These are phyloP conservation scores for Brachionus rubens DNA, from an alignment of 1,140 invertebrate genomes.

Conservation along the genomic window DNA sequence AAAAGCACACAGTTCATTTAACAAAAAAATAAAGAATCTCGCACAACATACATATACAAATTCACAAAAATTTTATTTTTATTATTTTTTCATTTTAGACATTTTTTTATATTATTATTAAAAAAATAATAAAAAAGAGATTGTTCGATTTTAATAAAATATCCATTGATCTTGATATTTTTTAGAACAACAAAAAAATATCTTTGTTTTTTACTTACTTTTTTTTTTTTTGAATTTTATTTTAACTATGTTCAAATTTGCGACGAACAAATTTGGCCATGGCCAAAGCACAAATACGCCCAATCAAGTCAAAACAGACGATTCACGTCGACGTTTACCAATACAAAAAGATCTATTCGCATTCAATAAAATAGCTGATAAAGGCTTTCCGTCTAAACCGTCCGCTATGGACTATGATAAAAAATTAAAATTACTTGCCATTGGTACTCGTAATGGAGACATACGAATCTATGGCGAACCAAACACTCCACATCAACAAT, in stretches of 20 bases:
- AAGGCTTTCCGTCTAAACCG: slow-evolving; percentile 82
- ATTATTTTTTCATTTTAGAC: background rate
- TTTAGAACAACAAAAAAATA: background rate
- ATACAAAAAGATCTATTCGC: slow-evolving; percentile 45
- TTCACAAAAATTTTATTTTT: background rate
- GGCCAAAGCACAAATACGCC: background rate
- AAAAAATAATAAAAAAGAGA: background rate
- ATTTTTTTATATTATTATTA: background rate
- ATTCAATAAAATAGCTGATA: slow-evolving; percentile 65
- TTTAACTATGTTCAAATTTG: slow-evolving; percentile 39
- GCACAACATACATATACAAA: slow-evolving; percentile 19
- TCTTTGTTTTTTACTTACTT: too few relatives aligned
- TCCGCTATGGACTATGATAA: slow-evolving; percentile 78
- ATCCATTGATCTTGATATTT: too few relatives aligned
- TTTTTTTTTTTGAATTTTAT: background rate
- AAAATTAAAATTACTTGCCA: slow-evolving; percentile 75
- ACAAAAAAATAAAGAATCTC: background rate
- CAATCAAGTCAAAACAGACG: background rate
- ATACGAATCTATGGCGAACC: slow-evolving; percentile 72
- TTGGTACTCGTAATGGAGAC: slow-evolving; percentile 82
- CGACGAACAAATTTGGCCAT: slow-evolving; percentile 36
- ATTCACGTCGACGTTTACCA: slow-evolving; percentile 24
- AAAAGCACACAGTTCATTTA: slow-evolving; percentile 35
- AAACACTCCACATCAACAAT: background rate
- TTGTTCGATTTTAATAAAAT: too few relatives aligned